Evolutionary conservation across 2,797 vertebrate genomes (phyloP), one percentile per base, ranked within the genome.

Genomic region (Chaetophractus vellerosus): DNA sequence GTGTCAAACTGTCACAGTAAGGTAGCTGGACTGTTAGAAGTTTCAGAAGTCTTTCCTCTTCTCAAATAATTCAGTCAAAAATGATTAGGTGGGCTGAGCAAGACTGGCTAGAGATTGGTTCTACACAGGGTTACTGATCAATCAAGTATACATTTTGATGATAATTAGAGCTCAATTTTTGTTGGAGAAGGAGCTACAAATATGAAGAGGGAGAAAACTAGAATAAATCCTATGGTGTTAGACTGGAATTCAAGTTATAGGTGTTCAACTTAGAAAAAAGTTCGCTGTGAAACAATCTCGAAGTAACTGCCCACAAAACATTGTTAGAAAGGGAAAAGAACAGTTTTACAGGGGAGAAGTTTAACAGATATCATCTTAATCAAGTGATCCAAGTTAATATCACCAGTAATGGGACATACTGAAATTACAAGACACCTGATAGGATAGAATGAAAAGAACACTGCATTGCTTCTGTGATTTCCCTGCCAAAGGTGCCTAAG

Each of bases 361-460:
- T 10, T 50, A 2, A 61, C 18, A 63, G 41, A 82, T 1, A 61
- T 12, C 48, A n/a, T 21, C 28, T 71, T 68, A 75, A 76, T 69
- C 16, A 76, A 83, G 4, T 36, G 41, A 83, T 52, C 71, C 83
- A 72, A 91, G 45, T 59, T 14, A 76, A 8, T 76, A 66, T 87
- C 50, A 69, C 61, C 11, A 69, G 28, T 31, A 63, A 83, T 28
- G 9, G n/a, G 24, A 80, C 11, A 76, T 59, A 69, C 59, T 63
- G 23, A 94, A 79, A 78, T 85, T 45, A 55, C 24, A 82, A 18
- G 81, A 74, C 45, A 86, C 28, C 14, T 28, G 33, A 50, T 21
- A 94, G 28, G 18, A 76, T 33, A 83, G 63, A 79, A 68, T 38
- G 18, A 88, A 18, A 52, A 18, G 33, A 82, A 91, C 45, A 88